These are phyloP conservation scores for Rhorus exstirpatorius DNA, from an alignment of 2,888 invertebrate species.

Conservation along the genomic window DNA sequence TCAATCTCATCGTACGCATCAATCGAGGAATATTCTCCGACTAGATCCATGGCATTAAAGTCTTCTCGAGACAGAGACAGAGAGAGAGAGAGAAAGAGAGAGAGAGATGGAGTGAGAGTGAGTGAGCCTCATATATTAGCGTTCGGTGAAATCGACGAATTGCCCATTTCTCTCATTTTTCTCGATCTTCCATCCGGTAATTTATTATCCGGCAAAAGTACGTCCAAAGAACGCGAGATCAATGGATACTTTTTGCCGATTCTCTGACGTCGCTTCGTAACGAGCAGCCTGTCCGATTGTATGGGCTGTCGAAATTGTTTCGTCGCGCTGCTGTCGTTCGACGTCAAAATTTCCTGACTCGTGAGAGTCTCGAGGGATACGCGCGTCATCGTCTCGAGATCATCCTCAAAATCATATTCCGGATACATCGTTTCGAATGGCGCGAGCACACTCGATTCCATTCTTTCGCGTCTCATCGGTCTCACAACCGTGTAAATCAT, in stretches of 20 bases:
- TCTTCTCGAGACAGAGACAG: constrained; percentile 21
- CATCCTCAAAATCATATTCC: constrained; percentile 77
- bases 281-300: constrained; percentile 37
- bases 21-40: no score
- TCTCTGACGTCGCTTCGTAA: constrained; percentile 31
- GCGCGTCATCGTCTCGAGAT: constrained; percentile 75
- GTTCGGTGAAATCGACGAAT: not conserved
- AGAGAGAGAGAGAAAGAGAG: no score
- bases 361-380: constrained; percentile 77
- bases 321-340: not conserved
- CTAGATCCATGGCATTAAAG: constrained; percentile 59
- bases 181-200: not conserved
- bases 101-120: no score
- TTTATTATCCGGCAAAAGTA: constrained; percentile 61
- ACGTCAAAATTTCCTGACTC: constrained; percentile 47
- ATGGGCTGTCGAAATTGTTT: not conserved
- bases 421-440: constrained; percentile 78
- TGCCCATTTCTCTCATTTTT: not conserved
- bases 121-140: not conserved
- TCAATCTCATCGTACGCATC: no score
- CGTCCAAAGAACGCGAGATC: constrained; percentile 62
- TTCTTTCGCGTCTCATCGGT: constrained; percentile 51
- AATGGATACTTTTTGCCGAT: constrained; percentile 24
- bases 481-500: constrained; percentile 71
- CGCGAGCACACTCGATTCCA: constrained; percentile 32